phyloP scores from a whole-genome alignment of 2,888 invertebrate species.

The Thumatha senex region DNA sequence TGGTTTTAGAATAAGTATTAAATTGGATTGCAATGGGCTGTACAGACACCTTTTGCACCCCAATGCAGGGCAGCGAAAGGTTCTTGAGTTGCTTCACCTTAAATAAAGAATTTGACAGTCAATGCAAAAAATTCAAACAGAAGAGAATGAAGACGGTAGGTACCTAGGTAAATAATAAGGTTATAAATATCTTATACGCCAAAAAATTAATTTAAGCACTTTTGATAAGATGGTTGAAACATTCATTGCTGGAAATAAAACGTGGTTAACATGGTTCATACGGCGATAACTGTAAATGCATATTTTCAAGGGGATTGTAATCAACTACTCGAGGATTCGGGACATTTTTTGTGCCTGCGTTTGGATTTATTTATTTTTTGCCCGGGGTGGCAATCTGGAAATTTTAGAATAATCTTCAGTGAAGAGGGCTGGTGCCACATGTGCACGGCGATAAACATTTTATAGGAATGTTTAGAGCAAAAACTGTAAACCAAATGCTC shows the following conservation, averaged over 20 bases:
- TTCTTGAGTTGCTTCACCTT: too few species aligned
- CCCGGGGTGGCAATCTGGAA: conserved; percentile 81
- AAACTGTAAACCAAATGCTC: conserved; percentile 78
- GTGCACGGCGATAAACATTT: conserved; percentile 81
- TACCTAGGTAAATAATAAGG: too few species aligned
- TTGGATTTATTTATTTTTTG: conserved; percentile 82
- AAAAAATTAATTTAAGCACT: too few species aligned
- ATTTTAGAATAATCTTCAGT: conserved; percentile 78
- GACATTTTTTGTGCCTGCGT: conserved; percentile 69
- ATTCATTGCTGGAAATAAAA: background rate
- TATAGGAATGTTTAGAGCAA: conserved; percentile 80
- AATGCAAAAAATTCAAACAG: too few species aligned
- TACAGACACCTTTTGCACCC: too few species aligned
- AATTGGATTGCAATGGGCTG: too few species aligned
- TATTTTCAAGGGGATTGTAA: conserved; percentile 73
- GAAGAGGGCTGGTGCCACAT: conserved; percentile 74
- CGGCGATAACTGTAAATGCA: conserved; percentile 68
- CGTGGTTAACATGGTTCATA: conserved; percentile 8
- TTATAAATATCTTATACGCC: too few species aligned
- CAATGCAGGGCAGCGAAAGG: too few species aligned
- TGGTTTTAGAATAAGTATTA: too few species aligned
- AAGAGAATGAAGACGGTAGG: too few species aligned
- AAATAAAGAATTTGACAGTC: too few species aligned
- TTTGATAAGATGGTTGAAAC: too few species aligned
- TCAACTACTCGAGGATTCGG: conserved; percentile 69